Evolutionary conservation across 1,140 invertebrate species (phyloP), one percentile per base, ranked within the genome.

Genomic region (Drosophila arizonae): DNA sequence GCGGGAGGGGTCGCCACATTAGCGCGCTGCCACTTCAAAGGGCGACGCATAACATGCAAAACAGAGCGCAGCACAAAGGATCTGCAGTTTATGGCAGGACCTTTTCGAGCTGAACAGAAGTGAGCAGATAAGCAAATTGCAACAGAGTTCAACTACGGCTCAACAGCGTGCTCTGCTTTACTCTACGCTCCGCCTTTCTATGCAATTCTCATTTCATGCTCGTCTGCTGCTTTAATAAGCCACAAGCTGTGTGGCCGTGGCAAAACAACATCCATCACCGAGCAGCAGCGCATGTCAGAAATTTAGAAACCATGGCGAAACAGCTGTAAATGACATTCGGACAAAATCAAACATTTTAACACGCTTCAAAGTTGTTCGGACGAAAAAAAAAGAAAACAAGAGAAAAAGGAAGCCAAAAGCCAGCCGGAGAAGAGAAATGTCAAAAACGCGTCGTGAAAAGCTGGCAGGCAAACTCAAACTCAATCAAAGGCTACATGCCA

Each of bases 311-410:
- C 68, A 60, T 26, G 66, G 28, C 46, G 72, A 63, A 86, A 86
- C 82, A 87, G 79, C 82, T 87, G 82, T 87, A 87, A 88, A 72
- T 87, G 82, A 87, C 82, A 87, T 87, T 87, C 79, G 76, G 69
- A 82, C 84, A 79, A 82, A 87, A 87, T 87, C 82, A 87, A 87
- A 87, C 82, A 87, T 87, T 87, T 88, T 79, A 88, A 82, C 79
- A 88, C 76, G 79, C 79, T 88, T 79, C 82, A 79, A 87, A 86
- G 76, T 82, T 86, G 68, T 13, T 17, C 65, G 51, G 48, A 71
- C 41, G 55, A 76, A 78, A 4, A 57, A 72, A 68, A 51, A 56
- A 30, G 15, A 55, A 63, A 69, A 21, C 5, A 4, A n/a, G 11
- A 26, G 57, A 60, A 72, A 39, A 21, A 30, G 64, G 52, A 24